Percentiles rank a stretch among this genome's conserved stretches.
phyloP scores from a whole-genome alignment of 1,140 invertebrate species.

The Sminthurinus signatus region DNA sequence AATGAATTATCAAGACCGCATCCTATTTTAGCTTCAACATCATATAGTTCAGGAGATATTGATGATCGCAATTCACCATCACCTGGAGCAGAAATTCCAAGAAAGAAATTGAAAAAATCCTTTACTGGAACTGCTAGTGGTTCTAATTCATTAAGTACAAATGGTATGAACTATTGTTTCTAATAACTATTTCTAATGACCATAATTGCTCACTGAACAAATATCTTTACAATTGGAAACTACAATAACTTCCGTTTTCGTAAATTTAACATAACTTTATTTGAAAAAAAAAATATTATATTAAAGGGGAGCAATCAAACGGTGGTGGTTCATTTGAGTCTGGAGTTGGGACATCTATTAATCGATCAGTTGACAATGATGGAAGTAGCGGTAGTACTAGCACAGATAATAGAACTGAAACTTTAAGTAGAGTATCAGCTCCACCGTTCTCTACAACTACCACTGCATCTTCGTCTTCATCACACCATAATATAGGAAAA shows the following conservation, averaged over 20 bases:
- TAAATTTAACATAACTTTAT: too few species aligned
- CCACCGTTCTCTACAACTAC: constrained; percentile 29
- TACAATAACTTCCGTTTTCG: too few species aligned
- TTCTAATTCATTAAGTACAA: constrained; percentile 33
- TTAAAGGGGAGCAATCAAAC: constrained; percentile 27
- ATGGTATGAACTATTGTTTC: too few species aligned
- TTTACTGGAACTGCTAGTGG: constrained; percentile 21
- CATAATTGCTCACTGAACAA: too few species aligned
- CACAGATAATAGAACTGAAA: constrained; percentile 11
- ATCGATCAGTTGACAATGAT: constrained; percentile 34
- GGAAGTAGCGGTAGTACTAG: background rate
- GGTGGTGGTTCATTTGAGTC: constrained; percentile 34
- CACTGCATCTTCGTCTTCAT: background rate
- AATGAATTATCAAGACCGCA: too few species aligned
- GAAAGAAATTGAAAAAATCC: constrained; percentile 39
- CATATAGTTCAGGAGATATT: constrained; percentile 11
- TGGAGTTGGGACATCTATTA: constrained; percentile 35
- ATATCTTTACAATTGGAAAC: too few species aligned
- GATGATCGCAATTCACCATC: background rate
- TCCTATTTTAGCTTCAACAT: background rate
- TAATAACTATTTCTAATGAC: too few species aligned
- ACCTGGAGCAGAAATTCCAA: constrained; percentile 27
- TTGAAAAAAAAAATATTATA: too few species aligned
- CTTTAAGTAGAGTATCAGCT: constrained; percentile 3
- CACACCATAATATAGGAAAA: constrained; percentile 22